Conservation (phyloP, 2,888 invertebrate species). For the Pandemis cinnamomeana region DNA sequence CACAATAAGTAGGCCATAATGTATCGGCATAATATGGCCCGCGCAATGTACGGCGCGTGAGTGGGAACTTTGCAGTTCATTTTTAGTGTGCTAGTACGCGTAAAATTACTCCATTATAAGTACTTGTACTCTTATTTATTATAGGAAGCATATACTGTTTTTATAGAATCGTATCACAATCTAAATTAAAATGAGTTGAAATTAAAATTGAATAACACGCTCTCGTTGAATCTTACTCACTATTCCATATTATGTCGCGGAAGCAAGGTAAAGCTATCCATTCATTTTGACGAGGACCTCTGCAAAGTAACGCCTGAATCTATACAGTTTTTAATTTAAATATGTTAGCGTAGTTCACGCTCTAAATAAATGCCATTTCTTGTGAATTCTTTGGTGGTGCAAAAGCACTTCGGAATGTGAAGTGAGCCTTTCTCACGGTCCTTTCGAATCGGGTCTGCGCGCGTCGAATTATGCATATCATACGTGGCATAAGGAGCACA, state of each 20-base stretch:
- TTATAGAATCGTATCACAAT: no score
- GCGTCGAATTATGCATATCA: conserved; percentile 40
- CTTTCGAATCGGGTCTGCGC: conserved; percentile 58
- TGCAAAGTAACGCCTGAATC: no score
- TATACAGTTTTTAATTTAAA: no score
- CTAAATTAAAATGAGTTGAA: no score
- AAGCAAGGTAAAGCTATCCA: no score
- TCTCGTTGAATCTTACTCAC: no score
- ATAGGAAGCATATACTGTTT: not conserved
- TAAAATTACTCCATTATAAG: not conserved
- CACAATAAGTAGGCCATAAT: conserved; percentile 55
- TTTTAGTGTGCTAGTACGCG: conserved; percentile 2
- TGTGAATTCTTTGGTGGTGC: conserved; percentile 7
- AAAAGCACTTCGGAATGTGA: conserved; percentile 45
- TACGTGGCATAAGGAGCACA: not conserved
- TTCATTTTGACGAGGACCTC: no score
- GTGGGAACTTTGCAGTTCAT: conserved; percentile 4
- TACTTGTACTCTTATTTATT: not conserved
- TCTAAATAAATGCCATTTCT: not conserved
- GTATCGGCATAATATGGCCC: conserved; percentile 49
- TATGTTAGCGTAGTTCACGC: no score
- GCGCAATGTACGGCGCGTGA: conserved; percentile 10
- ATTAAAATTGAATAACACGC: no score
- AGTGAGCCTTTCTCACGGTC: conserved; percentile 74
- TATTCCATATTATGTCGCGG: no score